These are phyloP conservation scores for Peribatodes rhomboidaria DNA, from an alignment of 2,888 invertebrate species.

Conservation along the genomic window DNA sequence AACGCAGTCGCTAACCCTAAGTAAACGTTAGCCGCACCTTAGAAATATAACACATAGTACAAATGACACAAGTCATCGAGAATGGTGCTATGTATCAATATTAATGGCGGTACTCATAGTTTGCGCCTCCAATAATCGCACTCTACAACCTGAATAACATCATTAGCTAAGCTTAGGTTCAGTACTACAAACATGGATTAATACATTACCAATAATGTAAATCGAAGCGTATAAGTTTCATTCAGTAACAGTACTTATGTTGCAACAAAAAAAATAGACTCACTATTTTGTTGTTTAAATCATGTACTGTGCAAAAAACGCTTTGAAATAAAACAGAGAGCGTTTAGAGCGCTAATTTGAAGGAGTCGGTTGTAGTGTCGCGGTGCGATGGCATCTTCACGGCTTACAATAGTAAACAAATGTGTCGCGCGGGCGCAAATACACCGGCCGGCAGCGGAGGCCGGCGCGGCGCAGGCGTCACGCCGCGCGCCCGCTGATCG, in stretches of 20 bases:
- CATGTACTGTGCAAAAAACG: slow-evolving; percentile 12
- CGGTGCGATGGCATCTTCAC: slow-evolving; percentile 83
- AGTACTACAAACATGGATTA: slow-evolving; percentile 28
- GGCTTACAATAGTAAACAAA: slow-evolving; percentile 85
- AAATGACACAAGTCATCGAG: slow-evolving; percentile 62
- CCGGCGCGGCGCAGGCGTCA: slow-evolving; percentile 59
- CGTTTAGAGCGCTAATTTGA: slow-evolving; percentile 80
- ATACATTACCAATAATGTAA: slow-evolving; percentile 15
- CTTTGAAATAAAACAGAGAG: slow-evolving; percentile 41
- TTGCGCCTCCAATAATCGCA: slow-evolving; percentile 56
- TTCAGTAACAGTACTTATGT: neutral
- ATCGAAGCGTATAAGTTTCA: slow-evolving; percentile 10
- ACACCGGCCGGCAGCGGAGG: slow-evolving; percentile 58
- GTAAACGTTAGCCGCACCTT: slow-evolving; percentile 53
- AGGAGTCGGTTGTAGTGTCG: slow-evolving; percentile 72
- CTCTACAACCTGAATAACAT: slow-evolving; percentile 40
- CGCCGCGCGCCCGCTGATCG: slow-evolving; percentile 66
- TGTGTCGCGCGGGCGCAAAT: slow-evolving; percentile 83
- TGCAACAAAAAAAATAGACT: no score
- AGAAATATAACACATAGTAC: slow-evolving; percentile 62
- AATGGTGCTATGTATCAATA: slow-evolving; percentile 58
- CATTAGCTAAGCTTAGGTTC: slow-evolving; percentile 35
- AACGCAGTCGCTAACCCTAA: slow-evolving; percentile 46
- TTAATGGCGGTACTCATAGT: slow-evolving; percentile 60
- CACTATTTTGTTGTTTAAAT: no score